Conservation (phyloP, 2,113 vertebrate species). For the Megalops atlanticus region DNA sequence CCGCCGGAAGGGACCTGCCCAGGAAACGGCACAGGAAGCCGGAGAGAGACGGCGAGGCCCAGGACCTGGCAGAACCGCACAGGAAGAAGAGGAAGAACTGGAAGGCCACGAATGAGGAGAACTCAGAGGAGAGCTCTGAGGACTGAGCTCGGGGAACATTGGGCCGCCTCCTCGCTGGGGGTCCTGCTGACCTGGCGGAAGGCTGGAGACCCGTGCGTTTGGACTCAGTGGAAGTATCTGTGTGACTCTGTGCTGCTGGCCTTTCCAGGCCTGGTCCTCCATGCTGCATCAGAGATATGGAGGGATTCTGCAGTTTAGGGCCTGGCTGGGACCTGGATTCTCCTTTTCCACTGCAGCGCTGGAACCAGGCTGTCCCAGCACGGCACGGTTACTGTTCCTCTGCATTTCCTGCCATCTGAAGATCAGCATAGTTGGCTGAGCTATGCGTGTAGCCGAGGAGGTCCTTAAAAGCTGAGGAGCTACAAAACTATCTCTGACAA, state of each 20-base stretch:
- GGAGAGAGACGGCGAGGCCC: constrained; percentile 57
- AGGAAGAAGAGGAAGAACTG: constrained; percentile 79
- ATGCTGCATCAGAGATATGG: background rate
- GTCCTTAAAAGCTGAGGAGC: too few species aligned
- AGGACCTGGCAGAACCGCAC: constrained; percentile 53
- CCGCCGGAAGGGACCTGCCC: constrained; percentile 28
- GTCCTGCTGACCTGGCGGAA: background rate
- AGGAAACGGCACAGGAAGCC: constrained; percentile 62
- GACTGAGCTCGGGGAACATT: constrained; percentile 55
- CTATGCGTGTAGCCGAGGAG: background rate
- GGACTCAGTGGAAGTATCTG: background rate
- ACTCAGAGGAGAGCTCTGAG: constrained; percentile 82
- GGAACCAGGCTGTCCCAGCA: background rate
- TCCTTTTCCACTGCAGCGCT: background rate
- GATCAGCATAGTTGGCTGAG: background rate
- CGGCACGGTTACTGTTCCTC: background rate
- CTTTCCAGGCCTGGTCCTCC: too few species aligned
- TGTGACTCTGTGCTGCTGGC: too few species aligned
- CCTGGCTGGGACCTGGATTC: background rate
- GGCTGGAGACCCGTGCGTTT: too few species aligned
- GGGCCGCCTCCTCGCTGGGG: background rate
- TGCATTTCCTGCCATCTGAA: background rate
- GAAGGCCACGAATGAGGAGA: constrained; percentile 81
- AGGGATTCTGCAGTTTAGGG: too few species aligned
- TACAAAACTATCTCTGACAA: too few species aligned